A percentile compares a stretch with the other conserved stretches of the same genome.
Conservation (phyloP, 2,113 vertebrate genomes). For the Corvus hawaiiensis region DNA sequence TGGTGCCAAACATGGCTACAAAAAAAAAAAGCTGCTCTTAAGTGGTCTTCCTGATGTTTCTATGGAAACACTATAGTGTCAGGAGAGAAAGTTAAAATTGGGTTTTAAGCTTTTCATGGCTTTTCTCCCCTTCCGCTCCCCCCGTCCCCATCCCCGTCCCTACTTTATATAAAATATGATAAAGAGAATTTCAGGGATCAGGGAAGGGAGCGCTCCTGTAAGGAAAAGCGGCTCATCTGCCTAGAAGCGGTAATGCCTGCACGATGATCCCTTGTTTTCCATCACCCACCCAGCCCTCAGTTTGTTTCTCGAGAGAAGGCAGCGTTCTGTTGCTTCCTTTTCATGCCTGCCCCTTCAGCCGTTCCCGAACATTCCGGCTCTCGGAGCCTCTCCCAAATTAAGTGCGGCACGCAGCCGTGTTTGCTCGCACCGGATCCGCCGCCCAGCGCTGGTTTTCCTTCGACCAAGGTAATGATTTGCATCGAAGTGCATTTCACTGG, state of each 20-base stretch:
- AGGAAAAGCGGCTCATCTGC: fast-evolving
- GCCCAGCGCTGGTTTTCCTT: fast-evolving
- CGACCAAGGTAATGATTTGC: background rate
- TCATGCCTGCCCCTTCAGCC: background rate
- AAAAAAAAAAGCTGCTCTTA: conserved; percentile 24
- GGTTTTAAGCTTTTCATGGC: conserved; percentile 11
- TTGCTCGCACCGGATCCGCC: fast-evolving
- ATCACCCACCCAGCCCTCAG: fast-evolving
- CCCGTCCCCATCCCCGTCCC: background rate
- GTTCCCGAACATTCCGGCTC: fast-evolving
- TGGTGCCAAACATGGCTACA: conserved; percentile 26
- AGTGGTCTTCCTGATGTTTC: conserved; percentile 65
- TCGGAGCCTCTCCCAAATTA: background rate
- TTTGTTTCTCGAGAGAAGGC: background rate
- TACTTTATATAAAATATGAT: background rate
- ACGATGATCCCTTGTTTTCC: fast-evolving
- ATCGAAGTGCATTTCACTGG: background rate
- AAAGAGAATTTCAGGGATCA: background rate
- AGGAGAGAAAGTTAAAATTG: conserved; percentile 57
- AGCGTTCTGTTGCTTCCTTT: background rate
- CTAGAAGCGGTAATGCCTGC: background rate
- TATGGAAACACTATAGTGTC: conserved; percentile 65
- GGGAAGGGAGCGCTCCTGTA: fast-evolving
- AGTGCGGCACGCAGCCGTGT: fast-evolving
- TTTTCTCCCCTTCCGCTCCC: background rate